Evolutionary conservation across 2,888 invertebrate species (phyloP).

Genomic region (Brachyptera putata): DNA sequence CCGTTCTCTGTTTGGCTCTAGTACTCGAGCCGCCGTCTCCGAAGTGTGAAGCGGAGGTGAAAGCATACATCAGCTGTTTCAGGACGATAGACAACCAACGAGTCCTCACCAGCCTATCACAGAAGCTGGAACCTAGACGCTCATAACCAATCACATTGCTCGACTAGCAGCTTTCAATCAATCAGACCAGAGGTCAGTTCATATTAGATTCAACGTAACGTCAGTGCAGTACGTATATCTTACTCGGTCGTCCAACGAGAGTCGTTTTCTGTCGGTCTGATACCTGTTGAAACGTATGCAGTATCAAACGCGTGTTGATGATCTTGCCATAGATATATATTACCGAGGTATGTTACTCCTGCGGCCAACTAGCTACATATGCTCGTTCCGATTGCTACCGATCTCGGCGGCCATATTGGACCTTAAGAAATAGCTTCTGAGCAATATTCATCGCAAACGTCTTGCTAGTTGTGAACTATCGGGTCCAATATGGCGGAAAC

Average conservation of each 20-base stretch:
- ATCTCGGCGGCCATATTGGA: too few relatives aligned
- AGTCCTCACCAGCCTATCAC: constrained; percentile 70
- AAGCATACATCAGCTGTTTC: constrained; percentile 65
- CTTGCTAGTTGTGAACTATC: too few relatives aligned
- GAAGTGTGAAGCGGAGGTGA: constrained; percentile 65
- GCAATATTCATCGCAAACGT: too few relatives aligned
- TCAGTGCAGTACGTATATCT: neutral
- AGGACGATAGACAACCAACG: constrained; percentile 77
- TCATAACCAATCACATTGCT: constrained; percentile 41
- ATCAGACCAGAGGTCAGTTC: neutral
- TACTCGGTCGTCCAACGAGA: neutral
- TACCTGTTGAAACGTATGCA: too few relatives aligned
- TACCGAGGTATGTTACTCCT: too few relatives aligned
- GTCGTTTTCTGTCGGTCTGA: neutral
- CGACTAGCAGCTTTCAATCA: neutral
- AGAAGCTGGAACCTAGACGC: constrained; percentile 65
- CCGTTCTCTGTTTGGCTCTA: too few relatives aligned
- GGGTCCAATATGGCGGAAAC: too few relatives aligned
- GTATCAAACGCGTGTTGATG: neutral
- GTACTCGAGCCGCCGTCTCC: constrained; percentile 66
- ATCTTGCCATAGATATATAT: too few relatives aligned
- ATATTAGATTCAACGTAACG: too few relatives aligned
- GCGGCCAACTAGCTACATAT: too few relatives aligned
- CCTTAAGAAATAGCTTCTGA: too few relatives aligned
- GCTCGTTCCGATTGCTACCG: too few relatives aligned